Evolutionary conservation across 2,888 invertebrate genomes (phyloP), one percentile per base, ranked within the genome.

Genomic region (Hoplodrina blanda): DNA sequence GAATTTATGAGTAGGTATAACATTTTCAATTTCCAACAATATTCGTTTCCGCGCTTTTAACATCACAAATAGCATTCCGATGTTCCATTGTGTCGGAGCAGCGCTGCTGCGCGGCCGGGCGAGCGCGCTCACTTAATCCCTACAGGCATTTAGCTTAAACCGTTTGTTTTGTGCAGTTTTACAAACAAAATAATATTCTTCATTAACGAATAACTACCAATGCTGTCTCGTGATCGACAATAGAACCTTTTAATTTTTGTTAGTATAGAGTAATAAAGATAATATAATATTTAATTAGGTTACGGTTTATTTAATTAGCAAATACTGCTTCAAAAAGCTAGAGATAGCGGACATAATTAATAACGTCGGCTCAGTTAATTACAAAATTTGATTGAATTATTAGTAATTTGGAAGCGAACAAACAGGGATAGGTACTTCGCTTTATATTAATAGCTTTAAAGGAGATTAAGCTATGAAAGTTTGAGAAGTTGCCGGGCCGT

Each of bases 11-110:
- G 37, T 76, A 70, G 76, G 46, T 74, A 69, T 76, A 82, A 65
- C 76, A 72, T 66, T 75, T 86, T 79, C 70, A 80, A 76, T 82
- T 84, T 80, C 67, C 74, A 68, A 79, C 62, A 72, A 71, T 86
- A 81, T 81, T 82, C 72, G 82, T 87, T 89, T 88, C 85, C 85
- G 85, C 83, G 77, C 88, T 89, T 90, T 90, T 87, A 88, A 88
- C 87, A 88, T 87, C 87, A 87, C 88, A 89, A 90, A 92, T 90
- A 89, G 91, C 91, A 87, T 90, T 91, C 87, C 89, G 84, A 88
- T 91, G 91, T 91, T 89, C 88, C 89, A 89, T 88, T 91, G 88
- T 87, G 86, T 84, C 73, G 78, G 83, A 78, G 87, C 85, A 84
- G 75, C 78, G 73, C 87, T 64, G 10, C n/a, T 53, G 46, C 46